Percentiles rank a stretch among this genome's conserved stretches.
Evolutionary conservation across 1,140 invertebrate genomes (phyloP).

Genomic region (Diuraphis noxia): DNA sequence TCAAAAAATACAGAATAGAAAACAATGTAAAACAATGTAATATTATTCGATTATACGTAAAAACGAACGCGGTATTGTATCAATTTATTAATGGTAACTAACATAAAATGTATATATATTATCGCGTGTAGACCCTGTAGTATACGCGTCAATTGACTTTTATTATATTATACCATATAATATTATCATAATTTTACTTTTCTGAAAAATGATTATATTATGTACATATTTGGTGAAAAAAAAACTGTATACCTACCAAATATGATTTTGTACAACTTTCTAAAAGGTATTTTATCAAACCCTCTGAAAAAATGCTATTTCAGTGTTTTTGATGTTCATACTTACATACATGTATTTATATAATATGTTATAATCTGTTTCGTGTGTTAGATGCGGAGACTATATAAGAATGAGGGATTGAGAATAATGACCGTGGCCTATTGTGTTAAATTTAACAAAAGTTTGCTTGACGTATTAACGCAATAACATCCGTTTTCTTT

Average conservation of each 20-base stretch:
- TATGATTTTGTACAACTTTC: neutral
- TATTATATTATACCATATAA: neutral
- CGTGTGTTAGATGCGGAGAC: neutral
- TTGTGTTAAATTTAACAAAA: neutral
- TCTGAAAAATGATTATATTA: neutral
- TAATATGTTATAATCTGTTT: neutral
- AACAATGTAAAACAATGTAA: neutral
- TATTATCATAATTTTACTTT: neutral
- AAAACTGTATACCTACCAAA: neutral
- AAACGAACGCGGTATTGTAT: neutral
- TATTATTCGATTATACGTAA: neutral
- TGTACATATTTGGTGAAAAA: neutral
- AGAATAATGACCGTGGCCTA: neutral
- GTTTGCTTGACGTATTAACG: neutral
- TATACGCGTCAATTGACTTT: neutral
- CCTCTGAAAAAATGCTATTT: neutral
- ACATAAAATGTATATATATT: neutral
- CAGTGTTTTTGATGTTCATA: neutral
- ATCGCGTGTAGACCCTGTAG: too few species aligned
- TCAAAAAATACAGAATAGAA: neutral
- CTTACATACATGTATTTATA: neutral
- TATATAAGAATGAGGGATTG: neutral
- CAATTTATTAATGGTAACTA: neutral
- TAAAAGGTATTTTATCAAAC: slow-evolving; percentile 11
- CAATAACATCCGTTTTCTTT: neutral